These are phyloP conservation scores for Cerceris rybyensis DNA, from an alignment of 2,888 invertebrate species.

Conservation along the genomic window DNA sequence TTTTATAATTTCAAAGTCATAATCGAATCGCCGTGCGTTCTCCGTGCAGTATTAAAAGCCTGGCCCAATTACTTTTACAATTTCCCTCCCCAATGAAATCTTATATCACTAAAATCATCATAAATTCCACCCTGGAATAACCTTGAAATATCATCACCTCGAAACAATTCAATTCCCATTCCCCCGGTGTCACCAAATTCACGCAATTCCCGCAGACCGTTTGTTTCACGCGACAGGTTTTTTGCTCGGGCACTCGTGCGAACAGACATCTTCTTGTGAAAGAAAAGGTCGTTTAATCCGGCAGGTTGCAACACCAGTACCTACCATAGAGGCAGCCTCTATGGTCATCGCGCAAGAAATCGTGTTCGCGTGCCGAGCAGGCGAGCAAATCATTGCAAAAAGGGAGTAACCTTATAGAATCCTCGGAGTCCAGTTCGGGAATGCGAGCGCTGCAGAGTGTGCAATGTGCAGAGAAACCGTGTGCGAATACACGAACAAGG, in stretches of 20 bases:
- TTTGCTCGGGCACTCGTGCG: conserved; percentile 8
- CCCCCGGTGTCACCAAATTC: not conserved
- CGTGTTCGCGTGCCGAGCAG: conserved; percentile 56
- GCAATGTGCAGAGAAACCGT: not conserved
- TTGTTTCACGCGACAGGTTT: not conserved
- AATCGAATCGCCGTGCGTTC: too few relatives aligned
- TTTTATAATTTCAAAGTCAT: too few relatives aligned
- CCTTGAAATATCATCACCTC: too few relatives aligned
- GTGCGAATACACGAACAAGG: not conserved
- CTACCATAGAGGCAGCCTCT: conserved; percentile 25
- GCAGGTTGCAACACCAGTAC: conserved; percentile 33
- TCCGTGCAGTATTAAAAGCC: too few relatives aligned
- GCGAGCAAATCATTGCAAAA: conserved; percentile 61
- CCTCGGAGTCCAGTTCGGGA: conserved; percentile 70
- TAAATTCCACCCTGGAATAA: too few relatives aligned
- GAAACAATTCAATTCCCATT: not conserved
- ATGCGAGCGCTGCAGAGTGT: conserved; percentile 47
- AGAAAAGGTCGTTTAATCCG: conserved; percentile 45
- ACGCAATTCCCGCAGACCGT: not conserved
- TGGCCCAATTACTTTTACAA: too few relatives aligned
- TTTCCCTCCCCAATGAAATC: too few relatives aligned
- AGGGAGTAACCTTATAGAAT: conserved; percentile 70
- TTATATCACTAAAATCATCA: too few relatives aligned
- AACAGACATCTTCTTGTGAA: conserved; percentile 42
- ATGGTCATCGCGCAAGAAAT: conserved; percentile 33